Conservation (phyloP, 1,140 invertebrate genomes). For the Eubasilissa regina region DNA sequence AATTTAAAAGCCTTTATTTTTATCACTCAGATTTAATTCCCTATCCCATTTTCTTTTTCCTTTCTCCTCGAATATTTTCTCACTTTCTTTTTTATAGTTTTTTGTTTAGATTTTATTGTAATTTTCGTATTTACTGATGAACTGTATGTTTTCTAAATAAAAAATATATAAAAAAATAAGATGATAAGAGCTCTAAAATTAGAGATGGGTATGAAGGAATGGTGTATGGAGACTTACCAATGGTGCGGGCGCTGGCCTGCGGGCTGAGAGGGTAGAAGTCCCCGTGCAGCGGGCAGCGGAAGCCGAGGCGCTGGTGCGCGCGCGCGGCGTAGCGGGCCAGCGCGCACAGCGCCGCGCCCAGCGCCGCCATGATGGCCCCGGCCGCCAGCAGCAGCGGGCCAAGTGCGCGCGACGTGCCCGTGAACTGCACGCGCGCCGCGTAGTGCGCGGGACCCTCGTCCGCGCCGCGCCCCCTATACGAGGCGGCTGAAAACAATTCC, state of each 20-base stretch:
- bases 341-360: constrained; percentile 76
- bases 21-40: no score
- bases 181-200: no score
- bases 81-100: no score
- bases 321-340: constrained; percentile 77
- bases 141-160: no score
- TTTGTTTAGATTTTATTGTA: no score
- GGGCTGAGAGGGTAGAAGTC: constrained; percentile 84
- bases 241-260: constrained; percentile 69
- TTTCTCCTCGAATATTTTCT: no score
- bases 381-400: constrained; percentile 82
- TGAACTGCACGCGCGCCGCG: constrained; percentile 79
- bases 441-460: constrained; percentile 81
- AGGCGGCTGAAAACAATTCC: constrained; percentile 81
- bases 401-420: constrained; percentile 80
- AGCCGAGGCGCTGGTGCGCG: constrained; percentile 79
- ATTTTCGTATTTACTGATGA: no score
- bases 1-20: no score
- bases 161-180: no score
- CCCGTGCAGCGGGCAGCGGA: constrained; percentile 84
- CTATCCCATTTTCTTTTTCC: no score
- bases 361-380: constrained; percentile 77
- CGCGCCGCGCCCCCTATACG: constrained; percentile 80
- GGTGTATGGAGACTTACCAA: no score
- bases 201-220: no score